Evolutionary conservation across 2,888 invertebrate species (phyloP), one percentile per base, ranked within the genome.

Genomic region (Cenopis cana): DNA sequence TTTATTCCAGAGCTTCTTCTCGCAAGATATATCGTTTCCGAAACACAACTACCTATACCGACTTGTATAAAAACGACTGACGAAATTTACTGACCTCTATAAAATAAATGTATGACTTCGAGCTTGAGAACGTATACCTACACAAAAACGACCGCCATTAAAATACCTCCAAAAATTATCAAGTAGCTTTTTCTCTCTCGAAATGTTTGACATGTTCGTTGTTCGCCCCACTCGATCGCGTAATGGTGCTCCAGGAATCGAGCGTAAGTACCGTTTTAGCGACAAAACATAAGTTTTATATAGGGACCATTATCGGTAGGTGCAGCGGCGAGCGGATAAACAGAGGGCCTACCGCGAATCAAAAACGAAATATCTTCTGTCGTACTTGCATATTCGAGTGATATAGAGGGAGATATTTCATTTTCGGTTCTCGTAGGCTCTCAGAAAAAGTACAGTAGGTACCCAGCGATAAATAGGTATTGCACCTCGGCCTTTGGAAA

Each of bases 241-340:
- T 65, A 65, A 65, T 55, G 65, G 61, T 17, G 20, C 24, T 20
- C 36, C 29, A 78, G 61, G 76, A 82, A 79, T 76, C 73, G 76
- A 78, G 79, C 79, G 78, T 76, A 79, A 80, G 81, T 78, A 80
- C 77, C 80, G 76, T 78, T 80, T 83, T 78, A 82, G 82, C 59
- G 76, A 74, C 76, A 76, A 75, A 75, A 74, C 75, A 69, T 75
- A 74, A 73, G 75, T 54, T 67, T 68, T 36, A 57, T 65, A 72
- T 56, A 52, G 17, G 3, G 20, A 29, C 11, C 55, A 50, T n/a
- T 50, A 29, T 60, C 75, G 74, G 72, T 41, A 24, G 73, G 75
- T 73, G 73, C 38, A 77, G 80, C 78, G 80, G 54, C n/a, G 18
- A 20, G 20, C n/a, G 14, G 33, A 33, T 33, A 6, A 8, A 33